Evolutionary conservation across 2,113 vertebrate species (phyloP).

Genomic region (Serinus canaria): DNA sequence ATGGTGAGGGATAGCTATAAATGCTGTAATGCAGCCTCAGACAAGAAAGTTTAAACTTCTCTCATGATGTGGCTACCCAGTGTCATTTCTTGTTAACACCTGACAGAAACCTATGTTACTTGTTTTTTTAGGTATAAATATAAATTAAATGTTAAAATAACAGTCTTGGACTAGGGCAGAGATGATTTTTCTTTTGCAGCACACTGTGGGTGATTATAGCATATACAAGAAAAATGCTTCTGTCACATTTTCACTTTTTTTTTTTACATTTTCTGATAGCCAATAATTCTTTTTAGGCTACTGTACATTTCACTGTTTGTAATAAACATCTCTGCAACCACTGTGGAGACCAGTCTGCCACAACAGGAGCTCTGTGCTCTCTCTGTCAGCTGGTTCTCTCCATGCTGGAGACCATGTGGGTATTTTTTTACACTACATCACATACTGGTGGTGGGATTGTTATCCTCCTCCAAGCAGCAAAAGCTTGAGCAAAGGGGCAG

Average conservation of each 20-base stretch:
- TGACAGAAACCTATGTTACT: background rate
- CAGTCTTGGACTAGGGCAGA: rapidly evolving
- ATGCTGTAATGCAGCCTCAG: background rate
- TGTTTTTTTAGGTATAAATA: background rate
- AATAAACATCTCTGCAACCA: background rate
- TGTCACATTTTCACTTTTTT: background rate
- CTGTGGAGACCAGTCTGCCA: background rate
- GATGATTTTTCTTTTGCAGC: background rate
- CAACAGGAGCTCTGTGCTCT: background rate
- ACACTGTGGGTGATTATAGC: background rate
- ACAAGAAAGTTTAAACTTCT: background rate
- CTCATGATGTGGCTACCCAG: background rate
- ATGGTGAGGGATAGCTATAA: background rate
- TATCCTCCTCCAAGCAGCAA: background rate
- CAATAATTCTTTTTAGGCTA: background rate
- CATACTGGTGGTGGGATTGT: background rate
- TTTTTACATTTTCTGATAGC: background rate
- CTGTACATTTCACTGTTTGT: background rate
- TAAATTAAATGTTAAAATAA: background rate
- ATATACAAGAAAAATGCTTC: background rate
- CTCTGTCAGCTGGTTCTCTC: background rate
- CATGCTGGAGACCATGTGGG: background rate
- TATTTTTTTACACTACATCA: background rate
- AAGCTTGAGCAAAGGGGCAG: background rate
- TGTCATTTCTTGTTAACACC: background rate